Conservation (phyloP, 2,888 invertebrate species). For the Epirrhoe tristata region DNA sequence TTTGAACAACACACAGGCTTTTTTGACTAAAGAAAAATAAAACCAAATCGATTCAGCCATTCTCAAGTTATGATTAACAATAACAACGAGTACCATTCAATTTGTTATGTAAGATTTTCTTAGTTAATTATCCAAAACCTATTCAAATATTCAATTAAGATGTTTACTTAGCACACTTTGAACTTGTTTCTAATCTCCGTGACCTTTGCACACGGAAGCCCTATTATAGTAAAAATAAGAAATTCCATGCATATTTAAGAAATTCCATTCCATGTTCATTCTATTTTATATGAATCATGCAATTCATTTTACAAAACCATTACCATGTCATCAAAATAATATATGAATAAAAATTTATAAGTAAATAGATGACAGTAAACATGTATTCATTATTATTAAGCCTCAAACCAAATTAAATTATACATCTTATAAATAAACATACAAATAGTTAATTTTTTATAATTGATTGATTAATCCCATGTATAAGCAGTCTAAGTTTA, state of each 20-base stretch:
- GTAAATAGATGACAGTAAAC: slow-evolving; percentile 33
- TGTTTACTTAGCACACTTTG: too few species aligned
- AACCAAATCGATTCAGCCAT: too few species aligned
- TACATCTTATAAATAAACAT: slow-evolving; percentile 11
- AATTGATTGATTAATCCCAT: not conserved
- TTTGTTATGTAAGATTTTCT: too few species aligned
- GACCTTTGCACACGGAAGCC: slow-evolving; percentile 23
- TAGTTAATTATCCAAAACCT: too few species aligned
- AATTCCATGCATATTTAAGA: slow-evolving; percentile 30
- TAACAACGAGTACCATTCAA: too few species aligned
- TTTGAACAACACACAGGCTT: too few species aligned
- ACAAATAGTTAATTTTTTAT: not conserved
- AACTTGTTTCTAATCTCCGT: slow-evolving; percentile 24
- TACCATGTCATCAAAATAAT: slow-evolving; percentile 22
- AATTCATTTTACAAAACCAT: slow-evolving; percentile 12
- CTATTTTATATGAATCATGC: slow-evolving; percentile 14
- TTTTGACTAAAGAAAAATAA: too few species aligned
- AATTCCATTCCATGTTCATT: not conserved
- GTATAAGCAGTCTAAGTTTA: slow-evolving; percentile 4
- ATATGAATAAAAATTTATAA: slow-evolving; percentile 11
- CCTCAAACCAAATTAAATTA: slow-evolving; percentile 17
- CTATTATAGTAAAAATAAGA: slow-evolving; percentile 3
- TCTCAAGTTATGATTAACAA: too few species aligned
- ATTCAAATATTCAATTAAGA: too few species aligned
- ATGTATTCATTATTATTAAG: slow-evolving; percentile 47